Conservation (phyloP, 2,797 vertebrate genomes). For the Dendrocincla fuliginosa region DNA sequence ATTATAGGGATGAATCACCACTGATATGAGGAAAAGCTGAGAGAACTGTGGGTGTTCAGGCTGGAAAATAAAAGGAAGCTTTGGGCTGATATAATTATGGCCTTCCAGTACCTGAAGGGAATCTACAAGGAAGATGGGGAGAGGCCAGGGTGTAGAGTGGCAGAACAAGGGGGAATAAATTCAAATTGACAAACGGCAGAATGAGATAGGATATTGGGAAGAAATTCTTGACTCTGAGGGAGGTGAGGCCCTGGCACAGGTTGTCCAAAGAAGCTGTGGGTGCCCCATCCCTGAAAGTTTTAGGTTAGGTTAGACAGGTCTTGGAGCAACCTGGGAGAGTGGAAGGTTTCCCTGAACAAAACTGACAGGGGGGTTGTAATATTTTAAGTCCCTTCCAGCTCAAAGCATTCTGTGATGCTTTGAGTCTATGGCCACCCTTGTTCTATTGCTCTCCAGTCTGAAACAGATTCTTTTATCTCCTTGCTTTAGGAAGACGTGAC, state of each 20-base stretch:
- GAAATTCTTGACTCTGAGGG: background rate
- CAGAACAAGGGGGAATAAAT: background rate
- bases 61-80: too few relatives aligned
- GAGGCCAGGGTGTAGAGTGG: background rate
- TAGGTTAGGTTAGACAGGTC: background rate
- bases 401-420: background rate
- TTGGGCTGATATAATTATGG: too few relatives aligned
- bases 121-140: too few relatives aligned
- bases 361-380: fast-evolving
- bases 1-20: fast-evolving
- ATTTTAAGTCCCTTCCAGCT: background rate
- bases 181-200: background rate
- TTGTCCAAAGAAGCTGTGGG: fast-evolving
- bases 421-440: background rate
- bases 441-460: background rate
- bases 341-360: background rate
- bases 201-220: too few relatives aligned
- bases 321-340: background rate
- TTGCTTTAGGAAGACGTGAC: background rate
- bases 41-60: background rate
- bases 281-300: background rate
- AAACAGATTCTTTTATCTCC: background rate
- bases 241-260: background rate
- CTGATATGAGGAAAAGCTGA: background rate
- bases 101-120: too few relatives aligned